Evolutionary conservation across 1,140 invertebrate species (phyloP).

Genomic region (Uloborus diversus): DNA sequence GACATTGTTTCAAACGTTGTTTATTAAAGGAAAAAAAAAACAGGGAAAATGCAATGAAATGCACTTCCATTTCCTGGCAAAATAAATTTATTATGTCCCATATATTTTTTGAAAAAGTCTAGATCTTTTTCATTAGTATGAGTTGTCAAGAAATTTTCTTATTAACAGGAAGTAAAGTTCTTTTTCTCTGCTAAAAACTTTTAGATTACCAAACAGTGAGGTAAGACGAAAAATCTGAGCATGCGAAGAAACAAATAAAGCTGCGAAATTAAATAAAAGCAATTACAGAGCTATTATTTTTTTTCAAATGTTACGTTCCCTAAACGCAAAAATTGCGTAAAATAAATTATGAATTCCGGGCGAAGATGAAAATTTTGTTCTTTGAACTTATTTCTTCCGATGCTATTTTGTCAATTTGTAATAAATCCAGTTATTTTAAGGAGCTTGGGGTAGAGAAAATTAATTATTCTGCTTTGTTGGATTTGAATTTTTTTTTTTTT

Average conservation of each 20-base stretch:
- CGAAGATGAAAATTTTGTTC: neutral
- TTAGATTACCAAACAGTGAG: too few species aligned
- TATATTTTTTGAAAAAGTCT: too few species aligned
- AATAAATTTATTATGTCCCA: too few species aligned
- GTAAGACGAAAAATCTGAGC: too few species aligned
- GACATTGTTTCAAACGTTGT: too few species aligned
- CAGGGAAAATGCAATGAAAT: too few species aligned
- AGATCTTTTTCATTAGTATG: too few species aligned
- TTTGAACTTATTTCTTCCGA: slow-evolving; percentile 1
- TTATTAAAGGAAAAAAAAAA: too few species aligned
- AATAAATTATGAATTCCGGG: neutral
- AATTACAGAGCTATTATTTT: neutral
- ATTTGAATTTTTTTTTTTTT: neutral
- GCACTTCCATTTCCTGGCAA: too few species aligned
- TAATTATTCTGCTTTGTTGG: slow-evolving; percentile 21
- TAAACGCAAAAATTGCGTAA: neutral
- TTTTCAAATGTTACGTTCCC: neutral
- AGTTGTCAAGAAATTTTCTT: too few species aligned
- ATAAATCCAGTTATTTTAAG: slow-evolving; percentile 16
- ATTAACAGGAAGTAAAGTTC: too few species aligned
- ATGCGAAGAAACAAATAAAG: neutral
- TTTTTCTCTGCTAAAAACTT: too few species aligned
- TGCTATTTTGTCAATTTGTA: slow-evolving; percentile 12
- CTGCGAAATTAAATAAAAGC: neutral
- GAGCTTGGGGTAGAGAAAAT: neutral